A percentile compares a stretch with the other conserved stretches of the same genome.
Evolutionary conservation across 2,797 vertebrate species (phyloP).

Genomic region (Tauraco hartlaubi): DNA sequence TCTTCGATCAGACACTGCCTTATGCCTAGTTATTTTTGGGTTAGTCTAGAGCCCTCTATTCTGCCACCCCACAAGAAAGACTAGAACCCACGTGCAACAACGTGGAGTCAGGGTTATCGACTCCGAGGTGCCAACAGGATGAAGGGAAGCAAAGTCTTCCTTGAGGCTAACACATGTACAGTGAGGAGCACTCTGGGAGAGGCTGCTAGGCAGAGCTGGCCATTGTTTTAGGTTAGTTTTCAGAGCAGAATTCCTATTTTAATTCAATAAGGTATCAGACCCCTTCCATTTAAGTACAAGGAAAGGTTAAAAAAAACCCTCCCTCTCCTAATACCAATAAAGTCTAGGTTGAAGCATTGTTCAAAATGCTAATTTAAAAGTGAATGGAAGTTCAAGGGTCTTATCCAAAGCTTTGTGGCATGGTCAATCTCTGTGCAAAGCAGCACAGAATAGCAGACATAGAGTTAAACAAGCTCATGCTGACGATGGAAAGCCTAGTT

Average conservation of each 20-base stretch:
- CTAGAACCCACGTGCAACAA: too few species aligned
- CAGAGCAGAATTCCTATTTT: not conserved
- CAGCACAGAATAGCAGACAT: not conserved
- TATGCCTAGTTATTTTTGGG: not conserved
- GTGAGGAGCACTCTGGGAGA: not conserved
- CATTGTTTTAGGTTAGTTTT: not conserved
- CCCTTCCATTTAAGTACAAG: not conserved
- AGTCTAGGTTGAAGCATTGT: not conserved
- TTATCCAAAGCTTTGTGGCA: not conserved
- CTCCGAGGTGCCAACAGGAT: not conserved
- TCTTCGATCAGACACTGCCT: not conserved
- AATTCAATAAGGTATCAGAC: not conserved
- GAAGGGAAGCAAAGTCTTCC: not conserved
- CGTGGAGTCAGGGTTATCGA: fast-evolving
- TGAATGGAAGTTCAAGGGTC: not conserved
- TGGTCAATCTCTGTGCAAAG: not conserved
- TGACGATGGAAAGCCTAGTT: not conserved
- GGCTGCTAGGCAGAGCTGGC: not conserved
- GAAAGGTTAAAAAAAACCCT: not conserved
- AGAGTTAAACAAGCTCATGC: fast-evolving
- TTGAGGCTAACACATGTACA: not conserved
- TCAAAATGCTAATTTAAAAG: not conserved
- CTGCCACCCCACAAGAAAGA: not conserved
- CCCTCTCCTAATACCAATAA: not conserved
- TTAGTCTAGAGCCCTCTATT: not conserved